Percentiles rank a stretch among this genome's conserved stretches.
Evolutionary conservation across 2,888 invertebrate species (phyloP).

Genomic region (Coelopa pilipes): DNA sequence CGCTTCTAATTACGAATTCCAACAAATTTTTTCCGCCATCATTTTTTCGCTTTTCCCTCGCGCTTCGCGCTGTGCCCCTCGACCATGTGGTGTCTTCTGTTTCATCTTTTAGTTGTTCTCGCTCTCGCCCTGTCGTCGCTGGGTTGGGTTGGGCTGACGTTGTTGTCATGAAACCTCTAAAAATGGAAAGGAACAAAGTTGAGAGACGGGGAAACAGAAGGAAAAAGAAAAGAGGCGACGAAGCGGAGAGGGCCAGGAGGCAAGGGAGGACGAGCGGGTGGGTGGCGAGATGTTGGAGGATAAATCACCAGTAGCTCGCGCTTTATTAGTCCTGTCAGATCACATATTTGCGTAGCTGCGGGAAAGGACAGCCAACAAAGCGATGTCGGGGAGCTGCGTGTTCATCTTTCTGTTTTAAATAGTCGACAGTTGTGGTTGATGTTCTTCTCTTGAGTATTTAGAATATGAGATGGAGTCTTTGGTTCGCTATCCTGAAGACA

Average conservation of each 20-base stretch:
- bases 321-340: conserved; percentile 8
- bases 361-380: background rate
- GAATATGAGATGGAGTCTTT: no score
- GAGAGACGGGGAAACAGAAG: conserved; percentile 29
- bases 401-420: background rate
- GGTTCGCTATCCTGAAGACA: no score
- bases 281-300: no score
- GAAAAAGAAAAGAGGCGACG: conserved; percentile 18
- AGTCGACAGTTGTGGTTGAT: no score
- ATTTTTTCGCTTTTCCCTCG: conserved; percentile 2
- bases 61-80: no score
- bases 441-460: no score
- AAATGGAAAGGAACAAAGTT: conserved; percentile 8
- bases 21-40: conserved; percentile 17
- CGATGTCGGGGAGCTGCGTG: no score
- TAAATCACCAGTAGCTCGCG: background rate
- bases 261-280: no score
- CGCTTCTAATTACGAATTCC: conserved; percentile 26
- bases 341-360: background rate
- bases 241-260: background rate
- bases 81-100: no score
- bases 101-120: no score
- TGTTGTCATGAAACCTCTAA: background rate
- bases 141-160: no score
- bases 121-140: no score